Base-by-base conservation (phyloP, 2,797 vertebrate genomes). In the Tokudaia muenninki region DNA sequence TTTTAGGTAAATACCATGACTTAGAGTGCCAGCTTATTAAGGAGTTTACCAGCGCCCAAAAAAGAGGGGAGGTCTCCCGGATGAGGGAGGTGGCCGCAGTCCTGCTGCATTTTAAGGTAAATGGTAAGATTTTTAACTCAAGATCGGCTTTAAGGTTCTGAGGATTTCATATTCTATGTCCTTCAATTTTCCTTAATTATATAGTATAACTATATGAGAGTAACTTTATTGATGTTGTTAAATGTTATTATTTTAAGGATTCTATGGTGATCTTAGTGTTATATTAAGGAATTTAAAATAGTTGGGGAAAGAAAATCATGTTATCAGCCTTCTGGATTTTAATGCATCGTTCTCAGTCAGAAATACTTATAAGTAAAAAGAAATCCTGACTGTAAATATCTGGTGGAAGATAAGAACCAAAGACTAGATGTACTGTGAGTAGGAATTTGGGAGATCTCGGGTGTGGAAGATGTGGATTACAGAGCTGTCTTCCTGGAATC, bases 61-160 rank as follows among this genome's bases (percentile, higher is more conserved):
- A 99, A 96, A 99, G 99, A 98, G 99, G 99, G 9, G 99, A 99
- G 98, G 99, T 99, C 90, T 99, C 99, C 96, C 99, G 99, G 94
- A 99, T 99, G 99, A 99, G 99, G 98, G 99, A 99, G 98, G 99
- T 99, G 96, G 99, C 99, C 94, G 99, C 99, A 19, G 99, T 99
- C 98, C 98, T 99, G 87, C 99, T 99, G 97, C 99, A 99, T 98
- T 99, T 99, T 98, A 99, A 99, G 99, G 99, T 99, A 97, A 91
- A 47, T 47, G 52, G 59, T n/a, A 74, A 59, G 34, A 83, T 74
- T 83, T 79, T 61, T 83, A 74, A 83, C 29, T 61, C 41, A 92
- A 19, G 65, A 83, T 24, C 26, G 14, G 1, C 29, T 96, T 95
- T 5, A 92, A 87, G 50, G 29, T 67, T 90, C 11, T 84, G 21